Base-by-base conservation (phyloP, 2,797 vertebrate genomes). In the Erethizon dorsatum region DNA sequence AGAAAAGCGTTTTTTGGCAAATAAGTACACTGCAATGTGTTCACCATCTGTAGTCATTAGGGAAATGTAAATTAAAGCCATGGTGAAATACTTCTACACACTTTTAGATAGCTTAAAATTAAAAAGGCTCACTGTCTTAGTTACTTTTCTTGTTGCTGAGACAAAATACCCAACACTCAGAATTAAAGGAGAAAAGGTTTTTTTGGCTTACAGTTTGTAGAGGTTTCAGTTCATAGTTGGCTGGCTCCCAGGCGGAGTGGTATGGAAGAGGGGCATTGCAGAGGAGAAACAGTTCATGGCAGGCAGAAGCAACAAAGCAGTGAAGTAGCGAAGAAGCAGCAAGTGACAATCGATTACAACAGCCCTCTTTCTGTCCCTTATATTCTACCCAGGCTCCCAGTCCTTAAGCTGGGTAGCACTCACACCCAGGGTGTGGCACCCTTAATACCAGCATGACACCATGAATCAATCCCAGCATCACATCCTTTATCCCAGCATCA, bases 41-140 rank as follows among this genome's bases (percentile, higher is more conserved):
- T 89, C 24, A 83, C 59, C 69, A 57, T 89, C 50, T 83, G 88
- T 77, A 77, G 50, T 83, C 31, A 65, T 94, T 94, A 94, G 37
- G 28, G 24, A 56, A 84, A 90, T 90, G 17, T 54, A 88, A 82
- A 94, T 89, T 73, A 83, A 94, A 83, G 14, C 6, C 37, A 78
- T 37, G 22, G 9, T 3, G 33, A 57, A 37, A 57, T 90, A 65
- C 22, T 17, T 56, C 11, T 37, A 84, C 50, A 77, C 5, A 24
- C 17, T 20, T 65, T 90, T 57, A 83, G 50, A 45, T 75, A 83
- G 79, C 37, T 80, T 71, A 80, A 52, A 59, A 82, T 80, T 41
- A 82, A 88, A 80, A 93, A 71, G 45, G 33, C 33, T 94, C 12
- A 45, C 28, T 63, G 28, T 56, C n/a, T 71, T 71, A 71, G 69